Evolutionary conservation across 2,888 invertebrate genomes (phyloP).

Genomic region (Andrena minutula): DNA sequence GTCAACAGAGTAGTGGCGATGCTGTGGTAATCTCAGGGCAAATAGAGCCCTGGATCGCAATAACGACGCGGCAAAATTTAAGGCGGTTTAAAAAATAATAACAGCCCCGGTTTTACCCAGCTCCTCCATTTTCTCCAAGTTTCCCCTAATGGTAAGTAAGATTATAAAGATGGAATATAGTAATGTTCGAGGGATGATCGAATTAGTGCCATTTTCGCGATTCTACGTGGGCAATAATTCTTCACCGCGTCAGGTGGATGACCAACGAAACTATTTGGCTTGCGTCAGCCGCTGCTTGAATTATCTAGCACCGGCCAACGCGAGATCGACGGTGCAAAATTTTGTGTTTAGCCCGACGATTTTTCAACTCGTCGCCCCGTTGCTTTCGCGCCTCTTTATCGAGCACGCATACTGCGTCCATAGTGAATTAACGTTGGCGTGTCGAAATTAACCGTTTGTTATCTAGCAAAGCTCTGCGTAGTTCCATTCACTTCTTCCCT

Average conservation of each 20-base stretch:
- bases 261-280: conserved; percentile 14
- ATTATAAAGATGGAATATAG: no score
- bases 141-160: no score
- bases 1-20: no score
- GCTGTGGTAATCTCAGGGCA: no score
- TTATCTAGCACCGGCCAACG: neutral
- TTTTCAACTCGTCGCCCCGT: conserved; percentile 31
- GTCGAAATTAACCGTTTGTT: conserved; percentile 65
- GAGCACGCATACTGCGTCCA: conserved; percentile 36
- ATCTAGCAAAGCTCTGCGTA: conserved; percentile 57
- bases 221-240: neutral
- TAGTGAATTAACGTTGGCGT: conserved; percentile 54
- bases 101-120: no score
- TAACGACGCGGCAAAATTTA: no score
- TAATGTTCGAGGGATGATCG: no score
- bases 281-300: conserved; percentile 39
- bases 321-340: conserved; percentile 31
- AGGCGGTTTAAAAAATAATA: no score
- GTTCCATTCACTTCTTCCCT: conserved; percentile 47
- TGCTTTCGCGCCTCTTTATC: conserved; percentile 51
- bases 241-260: conserved; percentile 4
- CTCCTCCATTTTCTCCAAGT: no score
- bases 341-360: conserved; percentile 22
- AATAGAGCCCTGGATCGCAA: no score
- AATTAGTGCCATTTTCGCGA: neutral